Conservation (phyloP, 2,888 invertebrate genomes). For the Leuctra nigra region DNA sequence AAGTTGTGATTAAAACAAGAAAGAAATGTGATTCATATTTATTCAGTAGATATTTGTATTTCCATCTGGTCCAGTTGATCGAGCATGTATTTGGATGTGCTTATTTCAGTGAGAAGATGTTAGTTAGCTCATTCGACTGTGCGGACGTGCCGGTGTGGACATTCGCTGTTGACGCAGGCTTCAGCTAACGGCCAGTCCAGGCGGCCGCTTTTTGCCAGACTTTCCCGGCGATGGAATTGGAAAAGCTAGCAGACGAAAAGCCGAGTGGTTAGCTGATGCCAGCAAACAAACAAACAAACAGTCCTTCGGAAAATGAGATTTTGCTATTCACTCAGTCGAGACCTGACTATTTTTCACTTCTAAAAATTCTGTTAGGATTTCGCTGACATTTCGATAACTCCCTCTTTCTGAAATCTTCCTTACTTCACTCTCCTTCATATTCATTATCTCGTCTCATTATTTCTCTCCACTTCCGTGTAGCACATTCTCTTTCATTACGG, state of each 20-base stretch:
- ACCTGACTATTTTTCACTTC: too few relatives aligned
- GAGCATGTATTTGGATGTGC: background rate
- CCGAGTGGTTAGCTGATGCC: slow-evolving; percentile 6
- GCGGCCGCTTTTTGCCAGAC: background rate
- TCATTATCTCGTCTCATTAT: too few relatives aligned
- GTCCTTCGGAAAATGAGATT: slow-evolving; percentile 18
- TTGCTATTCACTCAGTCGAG: slow-evolving; percentile 22
- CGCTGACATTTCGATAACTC: too few relatives aligned
- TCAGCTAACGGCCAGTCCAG: slow-evolving; percentile 1
- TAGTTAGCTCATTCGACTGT: background rate
- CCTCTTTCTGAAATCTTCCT: too few relatives aligned
- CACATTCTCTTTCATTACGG: background rate
- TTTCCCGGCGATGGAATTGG: background rate
- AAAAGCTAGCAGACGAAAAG: background rate
- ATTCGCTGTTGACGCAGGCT: slow-evolving; percentile 1
- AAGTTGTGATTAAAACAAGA: too few relatives aligned
- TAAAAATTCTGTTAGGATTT: too few relatives aligned
- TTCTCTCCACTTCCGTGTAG: background rate
- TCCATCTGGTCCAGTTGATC: too few relatives aligned
- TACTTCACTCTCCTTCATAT: too few relatives aligned
- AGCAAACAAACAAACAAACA: slow-evolving; percentile 15
- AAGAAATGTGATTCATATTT: too few relatives aligned
- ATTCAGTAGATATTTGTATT: too few relatives aligned
- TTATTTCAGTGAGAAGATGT: background rate
- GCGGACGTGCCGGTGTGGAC: background rate